Conservation (phyloP, 2,113 vertebrate genomes). For the Uropsilus gracilis region DNA sequence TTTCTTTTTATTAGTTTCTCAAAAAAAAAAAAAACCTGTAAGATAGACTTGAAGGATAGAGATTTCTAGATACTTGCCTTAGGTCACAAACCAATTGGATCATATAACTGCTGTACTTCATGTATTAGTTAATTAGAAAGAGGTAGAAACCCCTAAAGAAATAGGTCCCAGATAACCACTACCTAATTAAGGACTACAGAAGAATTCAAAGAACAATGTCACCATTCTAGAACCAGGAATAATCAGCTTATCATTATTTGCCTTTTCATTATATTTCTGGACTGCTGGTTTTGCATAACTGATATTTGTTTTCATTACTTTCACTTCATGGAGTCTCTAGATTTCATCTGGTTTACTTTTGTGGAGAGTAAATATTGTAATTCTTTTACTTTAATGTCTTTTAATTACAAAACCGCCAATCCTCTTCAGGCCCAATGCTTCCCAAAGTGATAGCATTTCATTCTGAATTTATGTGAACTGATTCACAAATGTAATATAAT, state of each 20-base stretch:
- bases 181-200: not conserved
- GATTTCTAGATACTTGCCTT: not conserved
- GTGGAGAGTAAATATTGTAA: not conserved
- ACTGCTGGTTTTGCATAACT: not conserved
- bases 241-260: not conserved
- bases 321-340: not conserved
- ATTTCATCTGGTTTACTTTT: not conserved
- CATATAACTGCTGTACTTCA: not conserved
- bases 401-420: not conserved
- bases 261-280: not conserved
- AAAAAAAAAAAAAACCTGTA: not conserved
- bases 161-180: not conserved
- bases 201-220: not conserved
- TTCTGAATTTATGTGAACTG: not conserved
- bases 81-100: not conserved
- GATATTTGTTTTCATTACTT: not conserved
- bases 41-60: not conserved
- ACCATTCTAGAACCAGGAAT: not conserved
- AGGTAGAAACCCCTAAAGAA: not conserved
- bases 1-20: not conserved
- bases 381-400: not conserved
- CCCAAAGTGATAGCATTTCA: not conserved
- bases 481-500: not conserved
- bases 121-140: constrained; percentile 7
- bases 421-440: not conserved